Percentiles rank a stretch among this genome's conserved stretches.
Evolutionary conservation across 2,888 invertebrate genomes (phyloP).

Genomic region (Fragum sueziense): DNA sequence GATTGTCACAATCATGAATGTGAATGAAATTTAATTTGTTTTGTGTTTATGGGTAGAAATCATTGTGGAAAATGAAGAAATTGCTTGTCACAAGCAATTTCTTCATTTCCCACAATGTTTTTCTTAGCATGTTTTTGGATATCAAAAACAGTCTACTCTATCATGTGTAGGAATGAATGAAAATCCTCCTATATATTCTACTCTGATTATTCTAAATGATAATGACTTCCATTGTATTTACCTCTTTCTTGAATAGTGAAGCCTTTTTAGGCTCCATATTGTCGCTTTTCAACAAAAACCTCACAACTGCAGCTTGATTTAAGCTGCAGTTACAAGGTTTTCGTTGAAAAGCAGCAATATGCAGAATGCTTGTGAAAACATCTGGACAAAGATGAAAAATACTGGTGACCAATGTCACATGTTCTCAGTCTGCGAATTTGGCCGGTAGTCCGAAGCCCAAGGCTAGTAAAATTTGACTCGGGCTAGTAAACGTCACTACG

Average conservation of each 20-base stretch:
- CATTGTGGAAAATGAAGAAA: conserved; percentile 4
- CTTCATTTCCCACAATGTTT: background rate
- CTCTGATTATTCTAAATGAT: no score
- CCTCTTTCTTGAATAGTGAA: background rate
- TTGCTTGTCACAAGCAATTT: conserved; percentile 2
- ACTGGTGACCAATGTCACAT: background rate
- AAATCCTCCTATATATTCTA: no score
- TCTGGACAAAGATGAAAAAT: background rate
- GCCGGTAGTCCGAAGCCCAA: no score
- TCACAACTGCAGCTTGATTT: no score
- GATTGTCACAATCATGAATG: no score
- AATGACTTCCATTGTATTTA: background rate
- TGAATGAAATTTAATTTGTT: background rate
- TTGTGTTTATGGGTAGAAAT: background rate
- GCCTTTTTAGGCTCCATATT: no score
- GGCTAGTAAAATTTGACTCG: no score
- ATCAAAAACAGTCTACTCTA: background rate
- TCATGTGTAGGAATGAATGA: background rate
- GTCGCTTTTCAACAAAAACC: no score
- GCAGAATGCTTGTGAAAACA: background rate
- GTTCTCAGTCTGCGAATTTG: background rate
- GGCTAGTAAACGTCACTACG: no score
- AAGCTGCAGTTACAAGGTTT: no score
- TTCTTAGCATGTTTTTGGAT: no score
- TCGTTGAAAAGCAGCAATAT: background rate